A percentile compares a stretch with the other conserved stretches of the same genome.
Evolutionary conservation across 2,113 vertebrate genomes (phyloP).

Genomic region (Diglossa brunneiventris): DNA sequence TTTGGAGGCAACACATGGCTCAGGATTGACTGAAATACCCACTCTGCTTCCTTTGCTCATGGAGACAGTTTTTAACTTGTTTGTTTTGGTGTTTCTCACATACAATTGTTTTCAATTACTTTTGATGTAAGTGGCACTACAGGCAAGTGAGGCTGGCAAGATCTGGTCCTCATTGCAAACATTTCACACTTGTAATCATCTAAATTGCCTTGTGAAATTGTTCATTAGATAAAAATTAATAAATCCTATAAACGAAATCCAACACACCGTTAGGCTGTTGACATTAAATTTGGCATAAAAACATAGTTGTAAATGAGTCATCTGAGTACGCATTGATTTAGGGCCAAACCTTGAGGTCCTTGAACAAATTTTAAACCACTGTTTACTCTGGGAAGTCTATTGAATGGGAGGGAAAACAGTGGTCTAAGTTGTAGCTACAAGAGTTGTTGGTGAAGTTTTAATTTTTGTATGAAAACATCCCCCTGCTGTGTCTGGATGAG

Average conservation of each 20-base stretch:
- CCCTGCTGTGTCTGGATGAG: neutral
- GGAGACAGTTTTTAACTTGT: neutral
- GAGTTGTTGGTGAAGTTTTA: neutral
- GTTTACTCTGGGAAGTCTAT: neutral
- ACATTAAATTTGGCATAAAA: conserved; percentile 37
- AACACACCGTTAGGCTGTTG: neutral
- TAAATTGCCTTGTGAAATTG: conserved; percentile 47
- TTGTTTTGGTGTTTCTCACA: neutral
- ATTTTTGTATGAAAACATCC: neutral
- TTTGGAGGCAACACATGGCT: neutral
- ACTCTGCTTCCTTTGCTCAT: neutral
- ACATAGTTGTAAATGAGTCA: neutral
- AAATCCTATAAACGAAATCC: conserved; percentile 40
- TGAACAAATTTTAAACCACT: neutral
- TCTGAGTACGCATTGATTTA: neutral
- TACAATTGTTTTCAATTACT: conserved; percentile 24
- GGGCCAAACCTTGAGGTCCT: conserved; percentile 15
- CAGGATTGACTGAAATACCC: neutral
- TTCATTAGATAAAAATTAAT: conserved; percentile 61
- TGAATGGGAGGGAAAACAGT: neutral
- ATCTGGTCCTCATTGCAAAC: conserved; percentile 14
- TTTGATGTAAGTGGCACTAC: conserved; percentile 29
- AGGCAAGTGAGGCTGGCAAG: neutral
- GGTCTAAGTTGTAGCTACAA: neutral
- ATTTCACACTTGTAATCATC: conserved; percentile 50